Evolutionary conservation across 2,113 vertebrate species (phyloP).

Genomic region (Rhadina sibilatrix): DNA sequence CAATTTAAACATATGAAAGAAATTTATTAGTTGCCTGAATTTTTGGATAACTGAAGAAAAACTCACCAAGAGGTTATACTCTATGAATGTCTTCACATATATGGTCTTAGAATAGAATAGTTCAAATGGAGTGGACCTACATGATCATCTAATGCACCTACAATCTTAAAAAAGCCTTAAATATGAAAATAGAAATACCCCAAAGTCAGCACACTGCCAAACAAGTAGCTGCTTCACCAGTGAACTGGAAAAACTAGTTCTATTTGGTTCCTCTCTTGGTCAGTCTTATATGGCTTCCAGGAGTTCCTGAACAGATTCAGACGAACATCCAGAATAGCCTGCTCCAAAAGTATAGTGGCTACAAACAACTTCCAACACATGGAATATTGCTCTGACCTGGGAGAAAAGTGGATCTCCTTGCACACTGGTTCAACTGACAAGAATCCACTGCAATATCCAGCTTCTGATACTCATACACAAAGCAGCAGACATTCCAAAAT

Average conservation of each 20-base stretch:
- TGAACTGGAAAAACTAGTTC: not conserved
- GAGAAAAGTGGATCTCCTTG: not conserved
- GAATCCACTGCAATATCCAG: not conserved
- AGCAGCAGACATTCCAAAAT: not conserved
- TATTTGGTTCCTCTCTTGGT: not conserved
- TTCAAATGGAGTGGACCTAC: not conserved
- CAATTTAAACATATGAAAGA: not conserved
- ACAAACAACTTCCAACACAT: accelerated
- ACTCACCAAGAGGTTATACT: not conserved
- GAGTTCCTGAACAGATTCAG: not conserved
- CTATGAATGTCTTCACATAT: not conserved
- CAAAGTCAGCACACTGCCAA: not conserved
- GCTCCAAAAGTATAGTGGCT: not conserved
- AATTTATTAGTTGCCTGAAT: not conserved
- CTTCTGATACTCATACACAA: not conserved
- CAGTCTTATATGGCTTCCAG: not conserved
- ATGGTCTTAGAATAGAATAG: not conserved
- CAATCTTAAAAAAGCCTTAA: not conserved
- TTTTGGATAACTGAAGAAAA: not conserved
- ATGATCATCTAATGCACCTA: not conserved
- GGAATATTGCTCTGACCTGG: not conserved
- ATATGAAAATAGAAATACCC: not conserved
- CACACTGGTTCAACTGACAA: not conserved
- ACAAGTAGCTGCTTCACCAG: not conserved
- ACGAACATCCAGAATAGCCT: accelerated